Evolutionary conservation across 2,113 vertebrate species (phyloP).

Genomic region (Malurus alboscapulatus): DNA sequence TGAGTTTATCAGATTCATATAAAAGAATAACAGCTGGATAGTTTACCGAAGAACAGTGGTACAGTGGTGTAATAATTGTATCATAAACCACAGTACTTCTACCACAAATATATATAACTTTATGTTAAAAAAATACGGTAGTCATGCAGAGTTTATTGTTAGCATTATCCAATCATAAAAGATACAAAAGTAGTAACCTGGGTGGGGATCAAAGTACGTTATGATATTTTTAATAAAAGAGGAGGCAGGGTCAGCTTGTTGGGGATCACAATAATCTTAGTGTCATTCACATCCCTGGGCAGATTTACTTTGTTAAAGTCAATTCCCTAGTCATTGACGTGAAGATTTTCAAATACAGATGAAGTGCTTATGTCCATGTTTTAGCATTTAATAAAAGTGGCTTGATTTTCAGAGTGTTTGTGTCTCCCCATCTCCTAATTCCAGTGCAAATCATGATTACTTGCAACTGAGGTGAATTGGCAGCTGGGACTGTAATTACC

Average conservation of each 20-base stretch:
- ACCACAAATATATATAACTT: neutral
- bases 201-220: neutral
- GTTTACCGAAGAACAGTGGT: neutral
- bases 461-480: neutral
- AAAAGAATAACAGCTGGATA: neutral
- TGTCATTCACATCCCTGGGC: neutral
- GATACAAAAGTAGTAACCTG: neutral
- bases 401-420: neutral
- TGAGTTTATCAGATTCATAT: neutral
- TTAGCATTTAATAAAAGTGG: neutral
- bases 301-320: neutral
- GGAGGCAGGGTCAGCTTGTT: neutral
- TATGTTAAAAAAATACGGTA: neutral
- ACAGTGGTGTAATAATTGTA: neutral
- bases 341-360: neutral
- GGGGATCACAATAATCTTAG: neutral
- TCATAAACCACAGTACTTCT: neutral
- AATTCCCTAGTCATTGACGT: neutral
- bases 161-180: neutral
- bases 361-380: neutral
- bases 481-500: slow-evolving; percentile 15
- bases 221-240: neutral
- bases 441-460: slow-evolving; percentile 9
- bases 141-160: neutral
- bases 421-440: neutral